Evolutionary conservation across 2,888 invertebrate genomes (phyloP).

Genomic region (Ditula angustiorana): DNA sequence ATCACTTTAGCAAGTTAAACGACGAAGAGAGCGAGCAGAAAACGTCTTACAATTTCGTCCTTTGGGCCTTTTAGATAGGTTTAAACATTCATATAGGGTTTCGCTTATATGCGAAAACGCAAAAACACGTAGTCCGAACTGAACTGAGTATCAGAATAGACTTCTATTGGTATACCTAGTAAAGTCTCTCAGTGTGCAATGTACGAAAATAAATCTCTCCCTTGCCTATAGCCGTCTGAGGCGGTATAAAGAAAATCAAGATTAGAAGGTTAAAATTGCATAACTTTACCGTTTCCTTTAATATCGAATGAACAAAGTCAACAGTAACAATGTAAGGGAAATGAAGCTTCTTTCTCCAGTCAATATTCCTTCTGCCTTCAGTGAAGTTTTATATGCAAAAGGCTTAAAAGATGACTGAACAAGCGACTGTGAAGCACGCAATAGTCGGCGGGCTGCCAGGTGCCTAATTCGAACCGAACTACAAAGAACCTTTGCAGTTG

Average conservation of each 20-base stretch:
- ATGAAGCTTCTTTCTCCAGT: slow-evolving; percentile 29
- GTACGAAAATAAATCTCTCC: too few species aligned
- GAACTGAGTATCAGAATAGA: too few species aligned
- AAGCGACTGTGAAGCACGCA: slow-evolving; percentile 37
- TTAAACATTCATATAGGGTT: not conserved
- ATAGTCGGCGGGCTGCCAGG: slow-evolving; percentile 30
- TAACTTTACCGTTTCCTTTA: not conserved
- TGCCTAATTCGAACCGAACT: slow-evolving; percentile 30
- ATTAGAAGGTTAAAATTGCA: too few species aligned
- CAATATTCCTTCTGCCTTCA: slow-evolving; percentile 25
- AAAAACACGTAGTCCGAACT: too few species aligned
- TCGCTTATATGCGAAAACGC: not conserved
- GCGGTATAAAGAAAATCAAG: not conserved
- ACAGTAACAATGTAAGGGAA: slow-evolving; percentile 21
- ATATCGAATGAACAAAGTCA: slow-evolving; percentile 16
- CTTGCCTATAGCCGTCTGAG: too few species aligned
- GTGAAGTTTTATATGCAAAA: slow-evolving; percentile 34
- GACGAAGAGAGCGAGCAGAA: not conserved
- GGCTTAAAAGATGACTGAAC: slow-evolving; percentile 36
- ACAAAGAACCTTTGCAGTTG: slow-evolving; percentile 22
- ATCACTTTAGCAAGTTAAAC: slow-evolving; percentile 29
- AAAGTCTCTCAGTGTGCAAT: too few species aligned
- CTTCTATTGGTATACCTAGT: too few species aligned
- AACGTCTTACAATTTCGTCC: not conserved
- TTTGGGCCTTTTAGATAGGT: not conserved